Conservation (phyloP, 2,113 vertebrate species). For the Platysternon megacephalum region DNA sequence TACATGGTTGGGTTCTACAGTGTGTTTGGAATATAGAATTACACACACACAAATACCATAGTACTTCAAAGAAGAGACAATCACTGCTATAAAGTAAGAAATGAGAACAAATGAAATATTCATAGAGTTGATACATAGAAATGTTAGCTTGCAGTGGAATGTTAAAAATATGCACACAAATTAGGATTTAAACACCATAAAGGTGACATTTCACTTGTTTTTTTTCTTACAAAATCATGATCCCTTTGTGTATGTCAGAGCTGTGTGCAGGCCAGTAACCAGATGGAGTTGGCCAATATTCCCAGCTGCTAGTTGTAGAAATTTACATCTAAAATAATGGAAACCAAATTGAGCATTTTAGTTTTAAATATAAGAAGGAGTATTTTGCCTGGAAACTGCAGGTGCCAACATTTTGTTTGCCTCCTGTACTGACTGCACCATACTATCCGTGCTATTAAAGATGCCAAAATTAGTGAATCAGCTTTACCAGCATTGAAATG, state of each 20-base stretch:
- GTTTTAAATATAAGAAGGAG: background rate
- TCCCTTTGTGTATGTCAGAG: background rate
- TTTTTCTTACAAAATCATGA: background rate
- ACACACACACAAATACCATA: rapidly evolving
- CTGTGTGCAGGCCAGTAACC: background rate
- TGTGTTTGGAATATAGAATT: background rate
- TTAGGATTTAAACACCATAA: background rate
- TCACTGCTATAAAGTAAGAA: background rate
- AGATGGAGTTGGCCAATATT: background rate
- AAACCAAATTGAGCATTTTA: background rate
- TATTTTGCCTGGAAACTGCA: background rate
- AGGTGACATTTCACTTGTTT: background rate
- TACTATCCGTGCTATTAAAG: background rate
- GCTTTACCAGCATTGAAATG: background rate
- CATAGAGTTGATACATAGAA: rapidly evolving
- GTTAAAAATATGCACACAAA: background rate
- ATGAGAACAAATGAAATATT: background rate
- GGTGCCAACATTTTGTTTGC: background rate
- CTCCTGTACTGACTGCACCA: background rate
- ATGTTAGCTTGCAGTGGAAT: background rate
- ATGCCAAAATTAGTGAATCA: background rate
- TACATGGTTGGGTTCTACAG: rapidly evolving
- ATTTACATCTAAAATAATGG: slow-evolving; percentile 6
- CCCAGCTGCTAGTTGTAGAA: background rate
- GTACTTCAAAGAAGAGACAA: background rate